A percentile compares a stretch with the other conserved stretches of the same genome.
These are phyloP conservation scores for Drosophila leontia DNA, from an alignment of 1,140 invertebrate species.

Conservation along the genomic window DNA sequence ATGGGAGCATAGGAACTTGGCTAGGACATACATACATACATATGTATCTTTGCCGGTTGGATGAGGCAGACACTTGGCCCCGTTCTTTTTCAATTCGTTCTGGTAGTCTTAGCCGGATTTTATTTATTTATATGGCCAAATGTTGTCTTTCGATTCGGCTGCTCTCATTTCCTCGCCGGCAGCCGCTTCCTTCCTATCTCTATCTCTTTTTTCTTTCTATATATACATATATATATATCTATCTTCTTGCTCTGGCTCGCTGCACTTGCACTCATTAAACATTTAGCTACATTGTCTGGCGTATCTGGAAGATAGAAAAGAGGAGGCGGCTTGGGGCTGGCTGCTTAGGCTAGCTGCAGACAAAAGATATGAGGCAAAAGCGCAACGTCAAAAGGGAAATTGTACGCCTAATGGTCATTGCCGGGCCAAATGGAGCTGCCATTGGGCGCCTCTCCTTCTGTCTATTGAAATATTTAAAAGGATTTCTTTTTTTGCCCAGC, in stretches of 20 bases:
- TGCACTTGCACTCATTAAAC: conserved; percentile 76
- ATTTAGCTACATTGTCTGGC: conserved; percentile 76
- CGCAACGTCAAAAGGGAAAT: conserved; percentile 67
- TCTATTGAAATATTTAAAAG: conserved; percentile 73
- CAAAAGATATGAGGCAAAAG: conserved; percentile 73
- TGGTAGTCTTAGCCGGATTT: conserved; percentile 50
- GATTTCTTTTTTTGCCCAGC: conserved; percentile 46
- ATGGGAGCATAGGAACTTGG: conserved; percentile 9
- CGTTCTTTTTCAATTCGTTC: conserved; percentile 69
- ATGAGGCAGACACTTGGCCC: conserved; percentile 51
- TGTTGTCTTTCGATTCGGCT: conserved; percentile 70
- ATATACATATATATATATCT: background rate
- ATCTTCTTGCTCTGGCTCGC: conserved; percentile 22
- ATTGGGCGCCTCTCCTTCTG: conserved; percentile 39
- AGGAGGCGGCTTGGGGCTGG: background rate
- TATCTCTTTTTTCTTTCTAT: background rate
- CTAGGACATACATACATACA: background rate
- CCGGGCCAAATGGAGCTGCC: conserved; percentile 44
- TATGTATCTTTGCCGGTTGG: conserved; percentile 9
- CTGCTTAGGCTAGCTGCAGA: conserved; percentile 44
- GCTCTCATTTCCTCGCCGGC: conserved; percentile 49
- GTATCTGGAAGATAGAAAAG: conserved; percentile 19
- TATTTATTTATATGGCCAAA: conserved; percentile 77
- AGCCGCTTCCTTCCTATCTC: conserved; percentile 27
- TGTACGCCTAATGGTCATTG: conserved; percentile 68